These are phyloP conservation scores for Zaprionus tsacasi DNA, from an alignment of 1,140 invertebrate genomes.

Conservation along the genomic window DNA sequence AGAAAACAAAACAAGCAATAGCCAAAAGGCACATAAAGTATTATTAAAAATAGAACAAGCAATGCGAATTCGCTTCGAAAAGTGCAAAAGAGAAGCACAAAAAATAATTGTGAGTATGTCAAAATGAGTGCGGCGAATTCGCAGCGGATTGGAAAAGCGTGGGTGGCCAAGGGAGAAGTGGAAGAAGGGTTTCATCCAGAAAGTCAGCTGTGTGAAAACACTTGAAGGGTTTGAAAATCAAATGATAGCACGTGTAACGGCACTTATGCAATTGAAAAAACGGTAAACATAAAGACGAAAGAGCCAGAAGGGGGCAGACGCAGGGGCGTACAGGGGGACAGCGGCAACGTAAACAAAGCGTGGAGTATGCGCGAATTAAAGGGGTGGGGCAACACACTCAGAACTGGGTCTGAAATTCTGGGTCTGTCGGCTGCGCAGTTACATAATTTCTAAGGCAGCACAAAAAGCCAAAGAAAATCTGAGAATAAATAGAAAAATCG, in stretches of 20 bases:
- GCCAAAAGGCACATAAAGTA: slow-evolving; percentile 48
- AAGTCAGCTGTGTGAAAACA: slow-evolving; percentile 44
- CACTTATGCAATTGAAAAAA: slow-evolving; percentile 58
- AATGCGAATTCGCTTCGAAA: slow-evolving; percentile 15
- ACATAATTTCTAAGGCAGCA: slow-evolving; percentile 55
- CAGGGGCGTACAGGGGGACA: neutral
- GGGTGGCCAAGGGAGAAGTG: neutral
- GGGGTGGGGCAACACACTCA: neutral
- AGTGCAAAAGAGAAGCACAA: slow-evolving; percentile 11
- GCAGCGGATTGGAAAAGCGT: neutral
- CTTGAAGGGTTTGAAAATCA: slow-evolving; percentile 76
- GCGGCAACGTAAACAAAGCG: slow-evolving; percentile 42
- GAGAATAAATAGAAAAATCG: slow-evolving; percentile 61
- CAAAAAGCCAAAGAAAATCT: slow-evolving; percentile 48
- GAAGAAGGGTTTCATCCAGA: neutral
- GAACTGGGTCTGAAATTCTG: neutral
- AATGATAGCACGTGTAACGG: slow-evolving; percentile 66
- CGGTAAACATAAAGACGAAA: neutral
- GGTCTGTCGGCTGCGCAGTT: slow-evolving; percentile 42
- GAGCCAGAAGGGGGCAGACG: slow-evolving; percentile 9
- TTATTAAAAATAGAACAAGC: slow-evolving; percentile 75
- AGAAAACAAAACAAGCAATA: slow-evolving; percentile 63
- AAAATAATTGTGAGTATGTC: slow-evolving; percentile 1
- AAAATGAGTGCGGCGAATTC: slow-evolving; percentile 6
- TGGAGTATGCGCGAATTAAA: slow-evolving; percentile 29